Evolutionary conservation across 2,888 invertebrate species (phyloP), one percentile per base, ranked within the genome.

Genomic region (Oxytorus armatus): DNA sequence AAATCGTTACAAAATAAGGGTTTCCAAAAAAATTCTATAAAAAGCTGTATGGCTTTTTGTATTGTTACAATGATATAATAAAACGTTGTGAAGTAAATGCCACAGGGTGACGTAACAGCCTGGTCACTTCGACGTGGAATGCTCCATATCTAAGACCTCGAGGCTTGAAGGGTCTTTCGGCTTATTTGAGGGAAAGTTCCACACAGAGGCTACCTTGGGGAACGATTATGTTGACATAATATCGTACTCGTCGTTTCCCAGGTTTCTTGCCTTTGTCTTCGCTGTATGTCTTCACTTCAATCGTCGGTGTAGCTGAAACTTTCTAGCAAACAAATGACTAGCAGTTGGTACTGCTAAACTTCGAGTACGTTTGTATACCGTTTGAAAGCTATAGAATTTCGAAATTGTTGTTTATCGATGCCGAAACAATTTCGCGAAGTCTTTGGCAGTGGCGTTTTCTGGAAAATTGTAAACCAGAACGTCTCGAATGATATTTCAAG

Each of bases 141-240:
- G 25, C 33, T 33, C 21, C 18, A 72, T 25, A 72, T 18, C 16
- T 14, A 65, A 11, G 21, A 61, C 61, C 51, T 51, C 33, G 42
- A 21, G 53, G 65, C 70, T 51, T 11, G 44, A 44, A 65, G 51
- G n/a, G 47, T 55, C 63, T 55, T 21, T 65, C 53, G 51, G 39
- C 44, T 65, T 29, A 36, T 49, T 61, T 7, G 59, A 44, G 42
- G 61, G 42, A 53, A 42, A 59, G 59, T 49, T 44, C 25, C 39
- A 29, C 16, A 51, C 33, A 1, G 16, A 11, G 33, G 25, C 23
- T 18, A 65, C 47, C 55, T 29, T n/a, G 55, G 49, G 65, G 44
- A 8, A 77, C 70, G 63, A 70, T 70, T 70, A 72, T 72, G 65
- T 77, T 72, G 77, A 72, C 65, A 42, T 39, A 69, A 59, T 49